Evolutionary conservation across 2,888 invertebrate species (phyloP), one percentile per base, ranked within the genome.

Genomic region (Choreutis nemorana): DNA sequence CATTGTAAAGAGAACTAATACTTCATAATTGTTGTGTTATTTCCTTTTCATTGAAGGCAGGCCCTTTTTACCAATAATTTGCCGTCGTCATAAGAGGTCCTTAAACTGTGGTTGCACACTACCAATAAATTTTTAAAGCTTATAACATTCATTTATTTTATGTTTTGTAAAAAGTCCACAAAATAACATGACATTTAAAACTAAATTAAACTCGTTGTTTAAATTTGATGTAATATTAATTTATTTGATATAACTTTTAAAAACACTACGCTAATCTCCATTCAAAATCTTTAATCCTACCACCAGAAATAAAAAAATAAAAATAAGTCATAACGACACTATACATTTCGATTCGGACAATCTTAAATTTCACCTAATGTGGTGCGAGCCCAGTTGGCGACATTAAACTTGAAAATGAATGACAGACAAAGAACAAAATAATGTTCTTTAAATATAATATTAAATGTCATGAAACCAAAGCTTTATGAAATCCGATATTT

Each of bases 401-500:
- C 55, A 56, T 45, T 55, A 55, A 40, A 45, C 48, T 43, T 49
- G 48, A 50, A 51, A 52, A 52, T 48, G 54, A 54, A 55, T 53
- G 55, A 54, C 62, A 63, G 56, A 68, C 68, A 71, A 75, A 72
- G 59, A 60, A 13, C 55, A 51, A 53, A 59, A 68, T 66, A 64
- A 70, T 68, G 73, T 68, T 67, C 67, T 53, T 67, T 67, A 64
- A 68, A 72, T 73, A 75, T 77, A 75, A 77, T 75, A 75, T 73
- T 71, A 75, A 65, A 56, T 66, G 68, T 72, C 68, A 70, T 62
- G 70, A 67, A 71, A 71, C 67, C 64, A 68, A 70, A 70, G 67
- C 77, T 78, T 71, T 78, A 77, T 78, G 80, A 78, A 79, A 80
- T 65, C 65, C 45, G 79, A 80, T 79, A 79, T 72, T 77, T 77